Evolutionary conservation across 2,797 vertebrate genomes (phyloP).

Genomic region (Petrocephalus schoutedeni): DNA sequence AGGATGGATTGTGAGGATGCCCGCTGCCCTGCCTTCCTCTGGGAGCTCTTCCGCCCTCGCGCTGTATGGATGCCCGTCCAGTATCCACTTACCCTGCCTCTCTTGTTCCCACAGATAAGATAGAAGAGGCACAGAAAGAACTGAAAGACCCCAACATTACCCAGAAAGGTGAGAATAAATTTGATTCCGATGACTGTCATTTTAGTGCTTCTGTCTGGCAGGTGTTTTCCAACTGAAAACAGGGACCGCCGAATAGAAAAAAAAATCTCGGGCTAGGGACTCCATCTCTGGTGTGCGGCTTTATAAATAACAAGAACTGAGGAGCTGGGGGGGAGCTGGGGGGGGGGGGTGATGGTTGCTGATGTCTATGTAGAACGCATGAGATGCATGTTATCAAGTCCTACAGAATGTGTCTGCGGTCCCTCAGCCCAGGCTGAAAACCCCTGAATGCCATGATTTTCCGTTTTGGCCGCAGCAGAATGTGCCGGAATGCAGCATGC

Average conservation of each 20-base stretch:
- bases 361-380: background rate
- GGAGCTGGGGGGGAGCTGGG: background rate
- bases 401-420: background rate
- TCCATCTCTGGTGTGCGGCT: background rate
- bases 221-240: background rate
- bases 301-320: background rate
- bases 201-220: background rate
- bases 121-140: slow-evolving; percentile 97
- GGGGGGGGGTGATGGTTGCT: background rate
- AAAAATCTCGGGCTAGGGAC: background rate
- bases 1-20: background rate
- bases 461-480: background rate
- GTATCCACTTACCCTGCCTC: slow-evolving; percentile 39
- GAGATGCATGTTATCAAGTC: background rate
- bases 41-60: background rate
- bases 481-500: background rate
- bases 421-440: too few relatives aligned
- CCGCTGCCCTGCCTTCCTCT: background rate
- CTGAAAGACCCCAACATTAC: slow-evolving; percentile 82
- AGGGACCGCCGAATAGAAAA: background rate
- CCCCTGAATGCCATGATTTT: background rate
- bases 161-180: slow-evolving; percentile 79
- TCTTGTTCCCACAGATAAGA: slow-evolving; percentile 83
- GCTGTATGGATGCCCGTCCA: background rate
- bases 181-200: background rate